These are phyloP conservation scores for Glyptemys insculpta DNA, from an alignment of 2,797 vertebrate species.

Conservation along the genomic window DNA sequence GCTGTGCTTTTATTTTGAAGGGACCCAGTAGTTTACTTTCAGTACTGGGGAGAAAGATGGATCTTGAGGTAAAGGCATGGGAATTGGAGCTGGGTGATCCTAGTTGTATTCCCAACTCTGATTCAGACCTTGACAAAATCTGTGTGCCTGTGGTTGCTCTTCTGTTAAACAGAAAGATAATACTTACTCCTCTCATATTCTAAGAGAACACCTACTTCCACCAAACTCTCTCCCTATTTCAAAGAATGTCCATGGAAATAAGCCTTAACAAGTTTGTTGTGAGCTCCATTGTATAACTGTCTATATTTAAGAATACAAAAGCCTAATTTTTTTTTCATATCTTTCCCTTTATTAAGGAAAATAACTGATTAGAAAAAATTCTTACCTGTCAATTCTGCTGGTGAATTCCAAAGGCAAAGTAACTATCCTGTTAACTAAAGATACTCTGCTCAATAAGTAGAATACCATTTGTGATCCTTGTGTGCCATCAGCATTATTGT, in stretches of 20 bases:
- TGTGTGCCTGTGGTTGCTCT: background rate
- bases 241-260: background rate
- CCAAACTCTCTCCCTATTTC: background rate
- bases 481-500: slow-evolving; percentile 27
- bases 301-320: background rate
- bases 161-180: background rate
- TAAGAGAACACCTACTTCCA: background rate
- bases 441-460: slow-evolving; percentile 78
- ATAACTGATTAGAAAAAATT: background rate
- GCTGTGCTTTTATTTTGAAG: background rate
- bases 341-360: background rate
- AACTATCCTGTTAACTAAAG: slow-evolving; percentile 77
- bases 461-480: slow-evolving; percentile 57
- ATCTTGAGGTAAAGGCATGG: background rate
- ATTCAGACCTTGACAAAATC: background rate
- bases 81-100: background rate
- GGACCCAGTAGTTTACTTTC: background rate
- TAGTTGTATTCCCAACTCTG: background rate
- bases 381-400: slow-evolving; percentile 79
- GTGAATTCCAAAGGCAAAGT: slow-evolving; percentile 67
- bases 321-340: background rate
- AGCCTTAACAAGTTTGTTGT: background rate
- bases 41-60: background rate
- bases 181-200: background rate
- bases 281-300: background rate